phyloP scores from a whole-genome alignment of 2,888 invertebrate species.

The Drosophila flavopinicola region DNA sequence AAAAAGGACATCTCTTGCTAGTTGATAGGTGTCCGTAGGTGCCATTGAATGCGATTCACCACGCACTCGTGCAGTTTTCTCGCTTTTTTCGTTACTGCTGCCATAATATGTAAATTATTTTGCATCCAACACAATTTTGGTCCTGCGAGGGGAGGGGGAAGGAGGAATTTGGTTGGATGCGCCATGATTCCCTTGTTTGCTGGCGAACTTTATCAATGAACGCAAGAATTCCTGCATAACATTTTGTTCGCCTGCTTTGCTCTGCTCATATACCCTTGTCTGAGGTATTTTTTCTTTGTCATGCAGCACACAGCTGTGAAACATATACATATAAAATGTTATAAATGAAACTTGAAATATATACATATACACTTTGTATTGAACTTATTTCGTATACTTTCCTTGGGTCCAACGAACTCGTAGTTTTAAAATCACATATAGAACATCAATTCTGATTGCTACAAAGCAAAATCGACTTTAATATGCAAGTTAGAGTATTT shows the following conservation, averaged over 20 bases:
- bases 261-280: constrained; percentile 10
- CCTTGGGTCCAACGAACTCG: too few species aligned
- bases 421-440: too few species aligned
- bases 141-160: neutral
- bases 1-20: constrained; percentile 33
- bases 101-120: constrained; percentile 72
- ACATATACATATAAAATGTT: too few species aligned
- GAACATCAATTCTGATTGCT: too few species aligned
- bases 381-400: too few species aligned
- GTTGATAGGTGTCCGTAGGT: constrained; percentile 43
- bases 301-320: neutral
- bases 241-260: constrained; percentile 29
- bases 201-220: constrained; percentile 67
- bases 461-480: neutral
- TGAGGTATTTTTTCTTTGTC: neutral
- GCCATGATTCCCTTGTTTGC: constrained; percentile 47
- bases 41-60: constrained; percentile 1
- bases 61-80: constrained; percentile 12
- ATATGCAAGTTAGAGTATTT: constrained; percentile 9
- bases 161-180: constrained; percentile 2
- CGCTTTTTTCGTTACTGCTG: constrained; percentile 18
- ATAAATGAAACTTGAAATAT: too few species aligned
- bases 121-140: constrained; percentile 47
- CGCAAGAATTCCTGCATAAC: constrained; percentile 62
- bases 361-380: too few species aligned